Evolutionary conservation across 2,113 vertebrate genomes (phyloP).

Genomic region (Jaculus jaculus): DNA sequence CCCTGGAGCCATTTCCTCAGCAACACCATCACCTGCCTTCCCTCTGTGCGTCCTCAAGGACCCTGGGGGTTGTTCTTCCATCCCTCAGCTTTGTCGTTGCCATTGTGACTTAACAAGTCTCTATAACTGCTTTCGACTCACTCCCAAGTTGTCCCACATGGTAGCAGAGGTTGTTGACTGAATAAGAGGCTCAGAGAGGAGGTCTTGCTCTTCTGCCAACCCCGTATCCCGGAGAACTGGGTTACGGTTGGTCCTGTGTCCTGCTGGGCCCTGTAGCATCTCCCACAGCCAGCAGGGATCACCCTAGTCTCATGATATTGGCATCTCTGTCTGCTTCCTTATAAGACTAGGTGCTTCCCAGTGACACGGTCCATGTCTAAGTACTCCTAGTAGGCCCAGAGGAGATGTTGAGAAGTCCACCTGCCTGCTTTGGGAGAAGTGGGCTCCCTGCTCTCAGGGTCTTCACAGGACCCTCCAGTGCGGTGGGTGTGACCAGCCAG

Average conservation of each 20-base stretch:
- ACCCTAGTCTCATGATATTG: not conserved
- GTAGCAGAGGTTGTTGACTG: not conserved
- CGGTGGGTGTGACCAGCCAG: not conserved
- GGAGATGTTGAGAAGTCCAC: not conserved
- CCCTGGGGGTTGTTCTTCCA: not conserved
- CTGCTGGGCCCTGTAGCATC: not conserved
- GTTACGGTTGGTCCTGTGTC: not conserved
- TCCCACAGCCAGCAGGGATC: not conserved
- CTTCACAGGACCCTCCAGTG: not conserved
- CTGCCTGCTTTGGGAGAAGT: no score
- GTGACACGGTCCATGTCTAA: not conserved
- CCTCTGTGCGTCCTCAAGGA: not conserved
- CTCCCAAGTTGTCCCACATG: fast-evolving
- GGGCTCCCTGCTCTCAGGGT: not conserved
- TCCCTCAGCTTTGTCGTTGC: not conserved
- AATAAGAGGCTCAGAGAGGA: not conserved
- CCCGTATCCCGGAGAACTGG: not conserved
- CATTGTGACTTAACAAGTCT: not conserved
- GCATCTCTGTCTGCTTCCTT: not conserved
- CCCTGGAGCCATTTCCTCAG: not conserved
- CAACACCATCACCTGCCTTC: not conserved
- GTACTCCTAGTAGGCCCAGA: not conserved
- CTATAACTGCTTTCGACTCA: not conserved
- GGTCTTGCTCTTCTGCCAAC: not conserved
- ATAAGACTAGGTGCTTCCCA: not conserved